phyloP scores from a whole-genome alignment of 2,888 invertebrate species.

The Limnephilus rhombicus region DNA sequence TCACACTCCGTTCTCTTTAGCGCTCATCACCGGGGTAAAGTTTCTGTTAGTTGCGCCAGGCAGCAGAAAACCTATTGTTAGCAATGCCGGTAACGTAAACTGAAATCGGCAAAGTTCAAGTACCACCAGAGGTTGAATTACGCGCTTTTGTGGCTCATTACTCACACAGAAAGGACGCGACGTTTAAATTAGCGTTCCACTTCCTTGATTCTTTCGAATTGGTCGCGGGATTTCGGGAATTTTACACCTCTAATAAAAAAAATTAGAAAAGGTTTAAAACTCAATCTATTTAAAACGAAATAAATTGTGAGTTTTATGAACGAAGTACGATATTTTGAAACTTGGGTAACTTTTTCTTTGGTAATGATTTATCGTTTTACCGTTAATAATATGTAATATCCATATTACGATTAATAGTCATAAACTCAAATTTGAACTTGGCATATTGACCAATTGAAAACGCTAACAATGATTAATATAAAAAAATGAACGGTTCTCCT shows the following conservation, averaged over 20 bases:
- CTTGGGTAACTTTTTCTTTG: too few species aligned
- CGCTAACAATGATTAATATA: too few species aligned
- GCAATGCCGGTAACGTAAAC: conserved; percentile 19
- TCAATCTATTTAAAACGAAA: neutral
- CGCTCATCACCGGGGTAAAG: conserved; percentile 44
- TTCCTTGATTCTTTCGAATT: neutral
- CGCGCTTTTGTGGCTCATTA: conserved; percentile 19
- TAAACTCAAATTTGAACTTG: too few species aligned
- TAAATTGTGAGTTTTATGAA: neutral
- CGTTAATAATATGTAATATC: too few species aligned
- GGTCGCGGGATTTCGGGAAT: neutral
- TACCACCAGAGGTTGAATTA: neutral
- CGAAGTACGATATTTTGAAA: neutral
- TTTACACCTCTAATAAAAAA: neutral
- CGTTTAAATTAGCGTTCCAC: conserved; percentile 3
- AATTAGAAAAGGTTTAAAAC: neutral
- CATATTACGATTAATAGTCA: too few species aligned
- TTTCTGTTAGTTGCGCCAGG: conserved; percentile 14
- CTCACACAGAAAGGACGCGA: neutral
- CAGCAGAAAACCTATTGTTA: conserved; percentile 11
- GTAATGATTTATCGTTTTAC: too few species aligned
- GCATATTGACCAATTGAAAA: too few species aligned
- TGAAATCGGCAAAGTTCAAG: conserved; percentile 22
- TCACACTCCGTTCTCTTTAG: conserved; percentile 18
- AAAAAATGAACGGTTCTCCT: too few species aligned